Conservation (phyloP, 2,797 vertebrate genomes). For the Monodelphis domestica region DNA sequence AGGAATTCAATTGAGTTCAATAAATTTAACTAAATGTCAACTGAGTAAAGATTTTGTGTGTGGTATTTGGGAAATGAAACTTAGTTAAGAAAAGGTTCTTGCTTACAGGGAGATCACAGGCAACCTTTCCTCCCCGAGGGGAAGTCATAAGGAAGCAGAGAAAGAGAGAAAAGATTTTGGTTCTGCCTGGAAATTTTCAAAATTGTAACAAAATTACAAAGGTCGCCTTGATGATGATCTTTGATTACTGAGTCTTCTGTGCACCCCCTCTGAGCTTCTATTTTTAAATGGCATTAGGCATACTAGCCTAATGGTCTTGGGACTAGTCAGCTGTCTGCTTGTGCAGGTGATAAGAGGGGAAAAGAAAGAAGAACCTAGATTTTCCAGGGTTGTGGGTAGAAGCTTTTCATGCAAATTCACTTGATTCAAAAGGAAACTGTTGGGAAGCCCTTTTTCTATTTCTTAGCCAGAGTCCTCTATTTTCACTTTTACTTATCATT, state of each 20-base stretch:
- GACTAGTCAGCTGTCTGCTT: neutral
- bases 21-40: neutral
- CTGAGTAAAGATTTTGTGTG: neutral
- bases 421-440: slow-evolving; percentile 65
- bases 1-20: neutral
- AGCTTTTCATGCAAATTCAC: slow-evolving; percentile 73
- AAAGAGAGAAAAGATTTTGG: neutral
- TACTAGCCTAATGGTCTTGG: neutral
- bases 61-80: neutral
- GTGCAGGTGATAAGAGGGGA: slow-evolving; percentile 5
- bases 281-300: slow-evolving; percentile 45
- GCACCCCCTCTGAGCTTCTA: slow-evolving; percentile 52
- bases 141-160: neutral
- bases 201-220: slow-evolving; percentile 63
- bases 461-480: slow-evolving; percentile 58
- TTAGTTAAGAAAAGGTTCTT: neutral
- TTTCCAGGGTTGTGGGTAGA: slow-evolving; percentile 58
- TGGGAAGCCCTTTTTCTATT: neutral
- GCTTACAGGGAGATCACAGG: neutral
- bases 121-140: neutral
- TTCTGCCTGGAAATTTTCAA: slow-evolving; percentile 48
- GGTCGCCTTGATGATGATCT: neutral
- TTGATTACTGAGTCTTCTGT: slow-evolving; percentile 18
- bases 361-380: slow-evolving; percentile 27
- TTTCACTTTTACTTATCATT: neutral